Base-by-base conservation (phyloP, 2,888 invertebrate species). In the Spisula subtruncata region DNA sequence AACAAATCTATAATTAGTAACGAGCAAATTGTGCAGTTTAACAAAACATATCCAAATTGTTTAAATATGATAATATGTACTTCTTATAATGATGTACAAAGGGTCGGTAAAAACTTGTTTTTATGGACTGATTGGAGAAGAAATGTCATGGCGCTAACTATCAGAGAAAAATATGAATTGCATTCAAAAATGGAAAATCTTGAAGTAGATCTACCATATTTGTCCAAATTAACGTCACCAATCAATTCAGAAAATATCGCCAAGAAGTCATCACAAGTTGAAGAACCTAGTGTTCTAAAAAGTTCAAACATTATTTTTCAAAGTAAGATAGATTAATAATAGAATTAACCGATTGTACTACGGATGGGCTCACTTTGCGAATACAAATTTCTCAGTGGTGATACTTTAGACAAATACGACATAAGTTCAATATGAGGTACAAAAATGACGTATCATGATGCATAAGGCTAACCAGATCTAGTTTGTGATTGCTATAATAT, bases 91-190 rank as follows among this genome's bases (percentile, higher is more conserved):
- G 25, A 81, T 46, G 12, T 46, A 51, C 1, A 81, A n/a, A 35
- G 46, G 35, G n/a, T 14, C 2, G 14, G 20, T 81, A 46, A 35
- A 35, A 79, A 46, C 20, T 81, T 46, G 81, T 41, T 35, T n/a
- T 0, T 5, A 81, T 48, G 81, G n/a, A 16, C 48, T 81, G 20
- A 81, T 81, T 46, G 25, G 18, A 6, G n/a, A 25, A 51, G 10
- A 95, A 95, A 0, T 95, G 94, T 66, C 95, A 94, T 81, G 48
- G 46, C 48, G 10, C 41, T 41, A 41, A 32, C 20, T 51, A 29
- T 54, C 41, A 81, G n/a, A 54, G 20, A 56, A 83, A 66, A 32
- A 1, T 46, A 41, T 75, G 29, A 71, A 71, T 25, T 16, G 8
- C 18, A 14, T 35, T 35, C 16, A 75, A 75, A 75, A 32, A 32